Conservation (phyloP, 2,797 vertebrate species). For the Decapterus maruadsi region DNA sequence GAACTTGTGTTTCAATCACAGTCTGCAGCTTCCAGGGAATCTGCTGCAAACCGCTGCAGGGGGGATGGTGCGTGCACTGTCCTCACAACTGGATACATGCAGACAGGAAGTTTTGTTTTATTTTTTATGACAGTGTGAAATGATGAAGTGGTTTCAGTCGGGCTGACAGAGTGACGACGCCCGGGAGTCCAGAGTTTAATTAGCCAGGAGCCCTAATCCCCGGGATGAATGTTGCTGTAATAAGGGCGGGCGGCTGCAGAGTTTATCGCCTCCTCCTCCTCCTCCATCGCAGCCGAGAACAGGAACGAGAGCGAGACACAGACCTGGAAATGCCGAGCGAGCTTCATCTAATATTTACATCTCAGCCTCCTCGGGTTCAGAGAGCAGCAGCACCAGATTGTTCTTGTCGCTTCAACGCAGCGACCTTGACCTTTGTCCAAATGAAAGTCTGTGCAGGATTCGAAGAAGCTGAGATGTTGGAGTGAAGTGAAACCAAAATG, state of each 20-base stretch:
- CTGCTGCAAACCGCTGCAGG: constrained; percentile 20
- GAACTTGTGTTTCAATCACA: constrained; percentile 24
- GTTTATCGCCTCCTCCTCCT: constrained; percentile 34
- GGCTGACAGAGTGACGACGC: constrained; percentile 44
- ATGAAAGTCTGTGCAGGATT: too few relatives aligned
- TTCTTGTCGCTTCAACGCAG: too few relatives aligned
- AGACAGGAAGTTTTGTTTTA: not conserved
- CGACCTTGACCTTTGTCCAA: too few relatives aligned
- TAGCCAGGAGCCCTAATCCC: constrained; percentile 68
- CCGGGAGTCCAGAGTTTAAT: constrained; percentile 65
- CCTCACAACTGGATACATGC: constrained; percentile 28
- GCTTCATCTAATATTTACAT: not conserved
- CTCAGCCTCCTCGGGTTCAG: not conserved
- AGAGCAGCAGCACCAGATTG: too few relatives aligned
- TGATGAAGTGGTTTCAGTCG: constrained; percentile 53
- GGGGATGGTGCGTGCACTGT: constrained; percentile 24
- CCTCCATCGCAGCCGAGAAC: constrained; percentile 43
- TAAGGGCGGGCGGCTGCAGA: constrained; percentile 44
- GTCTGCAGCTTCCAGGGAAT: not conserved
- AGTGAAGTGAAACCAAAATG: too few relatives aligned
- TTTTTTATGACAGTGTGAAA: constrained; percentile 16
- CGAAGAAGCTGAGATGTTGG: too few relatives aligned
- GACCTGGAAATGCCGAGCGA: not conserved
- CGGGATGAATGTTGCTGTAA: constrained; percentile 56
- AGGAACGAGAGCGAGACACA: not conserved